Evolutionary conservation across 2,888 invertebrate species (phyloP).

Genomic region (Eudasyphora cyanicolor): DNA sequence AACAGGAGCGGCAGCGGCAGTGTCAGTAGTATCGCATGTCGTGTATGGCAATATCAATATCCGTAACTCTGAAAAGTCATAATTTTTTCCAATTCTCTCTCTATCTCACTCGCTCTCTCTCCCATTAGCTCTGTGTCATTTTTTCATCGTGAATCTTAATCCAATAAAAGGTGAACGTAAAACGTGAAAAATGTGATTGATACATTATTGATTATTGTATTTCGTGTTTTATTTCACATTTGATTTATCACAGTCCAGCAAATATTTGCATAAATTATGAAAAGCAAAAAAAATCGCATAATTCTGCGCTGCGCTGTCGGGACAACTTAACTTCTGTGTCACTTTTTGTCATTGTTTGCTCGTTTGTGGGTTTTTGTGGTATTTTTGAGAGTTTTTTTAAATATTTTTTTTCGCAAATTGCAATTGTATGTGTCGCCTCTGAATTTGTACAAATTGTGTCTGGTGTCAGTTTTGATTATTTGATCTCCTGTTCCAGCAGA

Average conservation of each 20-base stretch:
- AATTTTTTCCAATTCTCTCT: no score
- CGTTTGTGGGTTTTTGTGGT: not conserved
- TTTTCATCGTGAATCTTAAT: not conserved
- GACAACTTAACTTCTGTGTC: not conserved
- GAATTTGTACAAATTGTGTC: not conserved
- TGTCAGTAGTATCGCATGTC: no score
- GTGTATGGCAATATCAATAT: no score
- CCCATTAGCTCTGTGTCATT: no score
- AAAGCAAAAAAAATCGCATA: not conserved
- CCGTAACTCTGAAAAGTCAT: not conserved
- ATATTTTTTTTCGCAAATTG: not conserved
- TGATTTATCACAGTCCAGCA: not conserved
- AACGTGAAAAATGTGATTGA: constrained; percentile 11
- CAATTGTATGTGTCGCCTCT: not conserved
- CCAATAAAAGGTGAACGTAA: not conserved
- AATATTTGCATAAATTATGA: constrained; percentile 24
- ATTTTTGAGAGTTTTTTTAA: constrained; percentile 1
- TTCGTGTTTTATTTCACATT: not conserved
- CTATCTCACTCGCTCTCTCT: no score
- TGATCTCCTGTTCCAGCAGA: not conserved
- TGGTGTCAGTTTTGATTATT: not conserved
- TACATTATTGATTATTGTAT: constrained; percentile 13
- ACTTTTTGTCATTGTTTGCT: not conserved
- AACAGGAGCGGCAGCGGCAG: not conserved
- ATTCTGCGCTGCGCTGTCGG: not conserved